Base-by-base conservation (phyloP, 2,113 vertebrate genomes). In the Stigmatopora argus region DNA sequence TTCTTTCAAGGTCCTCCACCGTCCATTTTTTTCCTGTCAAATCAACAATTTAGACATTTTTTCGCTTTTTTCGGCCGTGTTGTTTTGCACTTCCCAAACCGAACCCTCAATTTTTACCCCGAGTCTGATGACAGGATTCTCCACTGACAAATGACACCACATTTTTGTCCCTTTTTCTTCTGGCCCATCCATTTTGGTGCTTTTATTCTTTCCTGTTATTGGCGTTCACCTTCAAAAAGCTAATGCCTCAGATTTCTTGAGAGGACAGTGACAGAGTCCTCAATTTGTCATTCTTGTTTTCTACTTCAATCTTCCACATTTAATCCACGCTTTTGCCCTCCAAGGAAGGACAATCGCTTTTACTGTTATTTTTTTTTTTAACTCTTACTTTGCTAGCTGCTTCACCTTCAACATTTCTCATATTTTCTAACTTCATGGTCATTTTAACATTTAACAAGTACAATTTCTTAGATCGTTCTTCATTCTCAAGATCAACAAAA, bases 181-280 rank as follows among this genome's bases (percentile, higher is more conserved):
- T 1, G 10, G 31, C 18, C 46, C 66, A 60, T 67, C 45, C 38
- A 46, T 66, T 38, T 57, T 5, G n/a, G 48, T 47, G 21, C 23
- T 66, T 67, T n/a, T 62, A 7, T 62, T 48, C 18, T 72, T 73
- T 35, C 60, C 62, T 56, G 44, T 21, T 66, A 57, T 64, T 70
- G 26, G 1, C 77, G 61, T 71, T 79, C 67, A 44, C 62, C 62
- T 65, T 51, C 3, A 13, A 26, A 15, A 31, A 17, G 46, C 53
- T 56, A 41, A 41, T 10, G 38, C 31, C 41, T 60, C 58, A 46
- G n/a, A 1, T 60, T 46, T 65, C 55, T 48, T 63, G 74, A 55
- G 71, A 51, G 75, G 53, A 5, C 49, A 64, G 53, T 63, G 53
- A 70, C 59, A 45, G 23, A 6, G 66, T 83, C 82, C 79, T 77